phyloP scores from a whole-genome alignment of 2,113 vertebrate species.

The Ardeotis arabs region DNA sequence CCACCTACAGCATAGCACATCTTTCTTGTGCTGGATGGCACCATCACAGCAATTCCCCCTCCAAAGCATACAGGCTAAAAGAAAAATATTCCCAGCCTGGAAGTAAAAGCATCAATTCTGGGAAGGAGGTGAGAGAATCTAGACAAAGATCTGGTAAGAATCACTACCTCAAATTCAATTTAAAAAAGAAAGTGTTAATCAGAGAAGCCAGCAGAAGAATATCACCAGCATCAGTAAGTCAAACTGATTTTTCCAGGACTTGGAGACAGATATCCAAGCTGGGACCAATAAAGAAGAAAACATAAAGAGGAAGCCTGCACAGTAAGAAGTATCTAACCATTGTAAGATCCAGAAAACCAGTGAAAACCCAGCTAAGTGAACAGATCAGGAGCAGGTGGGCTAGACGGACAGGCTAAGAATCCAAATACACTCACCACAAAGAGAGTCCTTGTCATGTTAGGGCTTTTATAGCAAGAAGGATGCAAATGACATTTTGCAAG shows the following conservation, averaged over 20 bases:
- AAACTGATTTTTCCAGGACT: background rate
- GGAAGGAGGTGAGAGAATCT: background rate
- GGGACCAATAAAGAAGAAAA: background rate
- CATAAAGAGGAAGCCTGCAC: background rate
- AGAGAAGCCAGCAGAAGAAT: background rate
- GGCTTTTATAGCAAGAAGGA: background rate
- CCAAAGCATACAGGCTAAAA: background rate
- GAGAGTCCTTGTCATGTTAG: background rate
- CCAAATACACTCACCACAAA: background rate
- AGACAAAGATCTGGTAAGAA: background rate
- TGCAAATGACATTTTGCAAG: background rate
- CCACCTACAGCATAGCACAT: background rate
- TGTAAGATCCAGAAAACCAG: background rate
- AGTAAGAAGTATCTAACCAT: background rate
- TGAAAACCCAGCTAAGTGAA: background rate
- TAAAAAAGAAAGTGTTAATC: background rate
- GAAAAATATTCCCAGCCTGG: background rate
- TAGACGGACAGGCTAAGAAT: background rate
- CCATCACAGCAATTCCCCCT: background rate
- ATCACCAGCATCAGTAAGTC: background rate
- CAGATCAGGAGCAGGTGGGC: background rate
- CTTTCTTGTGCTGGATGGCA: background rate
- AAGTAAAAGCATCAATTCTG: background rate
- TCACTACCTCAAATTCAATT: background rate
- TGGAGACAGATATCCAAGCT: background rate